Evolutionary conservation across 2,797 vertebrate genomes (phyloP), one percentile per base, ranked within the genome.

Genomic region (Galaxias olidus): DNA sequence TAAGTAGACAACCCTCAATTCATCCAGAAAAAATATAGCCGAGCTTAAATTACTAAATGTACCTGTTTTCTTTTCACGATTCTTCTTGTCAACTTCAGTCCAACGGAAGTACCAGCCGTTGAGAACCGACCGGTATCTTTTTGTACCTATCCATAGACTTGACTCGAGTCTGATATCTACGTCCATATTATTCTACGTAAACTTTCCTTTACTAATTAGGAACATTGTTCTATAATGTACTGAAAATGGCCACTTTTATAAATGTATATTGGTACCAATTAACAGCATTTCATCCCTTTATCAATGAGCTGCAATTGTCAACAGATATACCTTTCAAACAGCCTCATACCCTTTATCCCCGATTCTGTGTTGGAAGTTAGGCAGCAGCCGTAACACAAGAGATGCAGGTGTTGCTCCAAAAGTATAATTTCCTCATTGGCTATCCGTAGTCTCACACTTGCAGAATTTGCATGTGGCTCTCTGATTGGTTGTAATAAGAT

Each of bases 81-180:
- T 90, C 75, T 84, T 90, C 82, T 90, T 90, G 48, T 92, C 90
- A 10, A 90, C 63, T 47, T 91, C 87, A 60, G 89, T 92, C 92
- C 92, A 93, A 40, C 84, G 90, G 75, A 93, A 90, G 42, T 88
- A 71, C 90, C 91, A 91, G 44, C 90, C 91, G 0, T 88, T 91
- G 42, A 93, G 80, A 0, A 87, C 77, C 19, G 89, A 90, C 46
- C 85, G 81, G 79, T 90, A 81, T 56, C 90, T 82, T 69, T 85
- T 92, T 11, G 54, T 90, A 0, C 87, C 88, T 78, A 93, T 72
- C 90, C 89, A 91, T 68, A 93, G 65, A 61, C 83, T 92, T 0
- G 92, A 92, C 79, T 93, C 90, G 63, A 93, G 65, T 61, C 74
- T 68, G 51, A 75, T 55, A 52, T 89, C 88, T 0, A 72, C 67